Percentiles rank a stretch among this genome's conserved stretches.
Evolutionary conservation across 2,113 vertebrate species (phyloP).

Genomic region (Poeciliopsis prolifica): DNA sequence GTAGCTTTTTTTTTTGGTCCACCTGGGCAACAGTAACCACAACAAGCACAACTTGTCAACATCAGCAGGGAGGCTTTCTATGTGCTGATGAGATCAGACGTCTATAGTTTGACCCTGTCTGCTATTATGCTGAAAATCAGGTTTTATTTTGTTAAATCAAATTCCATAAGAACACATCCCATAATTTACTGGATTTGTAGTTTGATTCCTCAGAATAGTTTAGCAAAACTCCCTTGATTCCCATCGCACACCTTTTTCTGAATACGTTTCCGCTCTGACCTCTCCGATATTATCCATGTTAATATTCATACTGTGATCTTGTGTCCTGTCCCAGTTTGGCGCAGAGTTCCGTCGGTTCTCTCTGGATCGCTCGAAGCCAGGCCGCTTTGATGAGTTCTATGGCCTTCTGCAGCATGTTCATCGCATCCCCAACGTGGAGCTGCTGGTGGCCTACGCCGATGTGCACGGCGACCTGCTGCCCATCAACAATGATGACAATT

Average conservation of each 20-base stretch:
- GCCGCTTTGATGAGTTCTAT: constrained; percentile 97
- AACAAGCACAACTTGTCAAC: constrained; percentile 51
- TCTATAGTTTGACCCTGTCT: constrained; percentile 23
- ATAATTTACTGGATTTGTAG: not conserved
- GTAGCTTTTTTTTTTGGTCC: constrained; percentile 38
- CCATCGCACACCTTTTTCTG: not conserved
- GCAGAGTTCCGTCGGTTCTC: constrained; percentile 98
- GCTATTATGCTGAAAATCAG: not conserved
- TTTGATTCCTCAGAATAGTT: not conserved
- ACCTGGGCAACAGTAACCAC: constrained; percentile 66
- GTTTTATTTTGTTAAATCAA: not conserved
- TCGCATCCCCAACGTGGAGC: constrained; percentile 93
- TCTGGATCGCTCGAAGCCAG: constrained; percentile 94
- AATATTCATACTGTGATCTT: not conserved
- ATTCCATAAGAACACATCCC: not conserved
- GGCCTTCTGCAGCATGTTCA: constrained; percentile 95
- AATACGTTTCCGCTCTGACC: not conserved
- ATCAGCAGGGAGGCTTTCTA: constrained; percentile 15
- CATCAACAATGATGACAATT: constrained; percentile 99
- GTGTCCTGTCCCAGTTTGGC: constrained; percentile 86
- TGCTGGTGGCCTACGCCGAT: constrained; percentile 94
- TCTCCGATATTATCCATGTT: not conserved
- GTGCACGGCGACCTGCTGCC: constrained; percentile 95
- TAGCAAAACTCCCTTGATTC: not conserved
- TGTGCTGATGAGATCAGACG: constrained; percentile 26